Percentiles rank a stretch among this genome's conserved stretches.
Evolutionary conservation across 2,797 vertebrate species (phyloP).

Genomic region (Delichon dasypus): DNA sequence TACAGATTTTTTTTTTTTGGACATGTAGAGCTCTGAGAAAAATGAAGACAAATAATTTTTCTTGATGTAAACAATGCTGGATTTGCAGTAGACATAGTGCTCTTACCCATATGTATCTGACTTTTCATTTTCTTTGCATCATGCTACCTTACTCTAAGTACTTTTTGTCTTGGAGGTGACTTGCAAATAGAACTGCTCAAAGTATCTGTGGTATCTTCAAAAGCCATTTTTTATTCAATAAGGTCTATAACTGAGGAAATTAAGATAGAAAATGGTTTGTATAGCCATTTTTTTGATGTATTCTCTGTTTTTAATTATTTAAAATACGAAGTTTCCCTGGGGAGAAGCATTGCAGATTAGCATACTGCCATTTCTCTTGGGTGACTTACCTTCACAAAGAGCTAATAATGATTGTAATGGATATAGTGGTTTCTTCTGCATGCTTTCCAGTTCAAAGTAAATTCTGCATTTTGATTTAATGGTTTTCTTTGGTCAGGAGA

Average conservation of each 20-base stretch:
- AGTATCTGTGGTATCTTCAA: background rate
- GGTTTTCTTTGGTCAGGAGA: background rate
- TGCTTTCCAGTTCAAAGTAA: background rate
- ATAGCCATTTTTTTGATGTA: background rate
- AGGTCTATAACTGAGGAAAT: background rate
- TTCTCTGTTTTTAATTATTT: background rate
- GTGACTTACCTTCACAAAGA: background rate
- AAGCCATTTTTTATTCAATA: background rate
- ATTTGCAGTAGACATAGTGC: background rate
- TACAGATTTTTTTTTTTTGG: background rate
- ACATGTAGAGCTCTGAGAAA: background rate
- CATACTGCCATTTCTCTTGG: background rate
- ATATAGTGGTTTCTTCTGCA: background rate
- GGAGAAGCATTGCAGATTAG: background rate
- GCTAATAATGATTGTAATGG: background rate
- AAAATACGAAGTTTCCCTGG: background rate
- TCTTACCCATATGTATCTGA: background rate
- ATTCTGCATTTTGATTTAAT: background rate
- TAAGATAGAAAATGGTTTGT: background rate
- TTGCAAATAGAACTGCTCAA: background rate
- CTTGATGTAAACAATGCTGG: background rate
- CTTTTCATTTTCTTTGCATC: background rate
- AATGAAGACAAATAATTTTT: background rate
- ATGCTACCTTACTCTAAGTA: background rate
- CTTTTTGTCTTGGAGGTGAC: background rate